These are phyloP conservation scores for Calameuta idolon DNA, from an alignment of 2,888 invertebrate species.

Conservation along the genomic window DNA sequence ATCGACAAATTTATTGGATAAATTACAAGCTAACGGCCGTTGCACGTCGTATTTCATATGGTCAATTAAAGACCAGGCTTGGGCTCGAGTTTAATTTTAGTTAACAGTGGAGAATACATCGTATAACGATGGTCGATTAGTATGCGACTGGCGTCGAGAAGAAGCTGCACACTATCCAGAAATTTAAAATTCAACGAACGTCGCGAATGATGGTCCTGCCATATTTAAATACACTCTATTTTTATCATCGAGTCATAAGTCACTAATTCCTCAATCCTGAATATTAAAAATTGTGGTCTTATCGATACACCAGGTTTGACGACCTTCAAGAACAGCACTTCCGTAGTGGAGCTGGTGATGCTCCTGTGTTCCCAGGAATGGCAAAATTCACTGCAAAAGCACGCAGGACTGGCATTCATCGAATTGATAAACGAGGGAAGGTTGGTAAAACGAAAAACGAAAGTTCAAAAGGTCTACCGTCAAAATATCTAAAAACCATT, in stretches of 20 bases:
- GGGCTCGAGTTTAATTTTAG: background rate
- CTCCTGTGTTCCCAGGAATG: slow-evolving; percentile 99
- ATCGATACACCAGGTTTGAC: slow-evolving; percentile 79
- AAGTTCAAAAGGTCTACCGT: background rate
- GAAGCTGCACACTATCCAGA: slow-evolving; percentile 25
- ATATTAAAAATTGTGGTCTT: slow-evolving; percentile 17
- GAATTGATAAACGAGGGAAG: slow-evolving; percentile 98
- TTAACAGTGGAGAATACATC: background rate
- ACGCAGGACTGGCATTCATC: slow-evolving; percentile 99
- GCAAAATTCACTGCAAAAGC: slow-evolving; percentile 99
- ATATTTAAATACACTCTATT: slow-evolving; percentile 48
- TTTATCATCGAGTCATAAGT: slow-evolving; percentile 35
- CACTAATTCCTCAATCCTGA: slow-evolving; percentile 4
- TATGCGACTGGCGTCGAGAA: slow-evolving; percentile 37
- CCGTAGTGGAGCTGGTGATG: slow-evolving; percentile 99
- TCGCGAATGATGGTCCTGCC: slow-evolving; percentile 38
- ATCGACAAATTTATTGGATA: background rate
- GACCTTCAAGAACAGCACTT: slow-evolving; percentile 96
- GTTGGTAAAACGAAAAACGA: slow-evolving; percentile 59
- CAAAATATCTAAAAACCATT: background rate
- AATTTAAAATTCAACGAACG: slow-evolving; percentile 48
- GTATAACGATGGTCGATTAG: slow-evolving; percentile 29
- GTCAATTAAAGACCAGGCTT: background rate
- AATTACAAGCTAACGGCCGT: background rate
- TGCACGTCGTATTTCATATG: background rate